Evolutionary conservation across 2,888 invertebrate genomes (phyloP), one percentile per base, ranked within the genome.

Genomic region (Aspidiotus destructor): DNA sequence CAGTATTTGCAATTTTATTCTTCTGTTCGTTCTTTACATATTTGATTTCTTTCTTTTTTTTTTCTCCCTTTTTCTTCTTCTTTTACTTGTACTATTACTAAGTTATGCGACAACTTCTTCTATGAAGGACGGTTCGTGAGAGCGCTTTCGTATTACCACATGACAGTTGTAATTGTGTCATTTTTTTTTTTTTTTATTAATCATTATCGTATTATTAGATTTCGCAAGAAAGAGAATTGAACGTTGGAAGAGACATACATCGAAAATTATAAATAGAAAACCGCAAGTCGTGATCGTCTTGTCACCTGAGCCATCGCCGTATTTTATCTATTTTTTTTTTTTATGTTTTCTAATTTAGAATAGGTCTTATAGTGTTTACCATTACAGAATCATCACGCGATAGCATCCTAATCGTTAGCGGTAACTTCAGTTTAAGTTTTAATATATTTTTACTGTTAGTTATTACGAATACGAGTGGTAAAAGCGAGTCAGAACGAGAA

Each of bases 121-220:
- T 28, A 28, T 28, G 28, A 28, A 28, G 28, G 28, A 28, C 64
- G 57, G 42, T 63, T 54, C 53, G 44, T 57, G 44, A 55, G 64
- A 57, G 64, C 57, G 64, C 54, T 64, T 64, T 64, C 64, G 57
- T 64, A 57, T 64, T 64, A 64, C 64, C 64, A 64, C 28, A 28
- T 28, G 28, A 28, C 28, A 28, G 28, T 28, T 28, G 15, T n/a
- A 11, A n/a, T 10, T 55, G 10, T 55, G 55, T 55, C 17, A 10
- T 55, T 55, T 55, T n/a, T 55, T 55, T 55, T 61, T 8, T 61
- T 44, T 9, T 42, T 44, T 62, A 52, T 40, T 28, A 62, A 52
- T 42, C 17, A 17, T 61, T 41, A 42, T n/a, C 17, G 55, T 16
- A 55, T 16, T n/a, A 55, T n/a, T 15, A 55, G 17, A 55, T 16